Base-by-base conservation (phyloP, 2,797 vertebrate species). In the Siniperca obscura region DNA sequence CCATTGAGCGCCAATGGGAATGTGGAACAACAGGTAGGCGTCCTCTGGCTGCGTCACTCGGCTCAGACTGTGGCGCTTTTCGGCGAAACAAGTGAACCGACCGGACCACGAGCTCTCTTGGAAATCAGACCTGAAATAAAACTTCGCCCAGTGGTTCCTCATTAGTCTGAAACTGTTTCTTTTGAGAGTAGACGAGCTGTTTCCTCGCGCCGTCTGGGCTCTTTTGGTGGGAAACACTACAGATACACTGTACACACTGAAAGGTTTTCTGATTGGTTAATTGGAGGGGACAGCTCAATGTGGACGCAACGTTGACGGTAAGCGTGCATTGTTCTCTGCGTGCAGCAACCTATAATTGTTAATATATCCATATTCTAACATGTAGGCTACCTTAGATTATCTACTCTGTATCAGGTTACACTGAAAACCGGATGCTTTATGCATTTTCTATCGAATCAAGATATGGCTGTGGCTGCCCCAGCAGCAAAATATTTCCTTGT, bases 21-120 rank as follows among this genome's bases (percentile, higher is more conserved):
- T 89, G 91, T 86, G 87, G 91, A 76, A 81, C 93, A 87, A 92
- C 91, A 93, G 92, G 93, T 94, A 89, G 90, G 91, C 92, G 88
- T 90, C 78, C 69, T 81, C 74, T 3, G 14, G 3, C 79, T 30
- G 68, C 55, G 78, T 40, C 59, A 19, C 10, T 36, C 34, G 1
- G 44, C 53, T 70, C 40, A 64, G 55, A 78, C 53, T 17, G 46
- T 38, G 36, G 36, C 36, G 81, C 1, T 65, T 62, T 42, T 66
- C 21, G 4, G 30, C 13, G 72, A 53, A 64, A 60, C 66, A 42
- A 86, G 74, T 66, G 77, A 44, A 73, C 44, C 22, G 25, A 67
- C 4, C 21, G 1, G 19, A 68, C 5, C 55, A 10, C 25, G 57
- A 9, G 22, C 44, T 36, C 22, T 16, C 10, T 1, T 1, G 57